Evolutionary conservation across 2,113 vertebrate genomes (phyloP), one percentile per base, ranked within the genome.

Genomic region (Nibea albiflora): DNA sequence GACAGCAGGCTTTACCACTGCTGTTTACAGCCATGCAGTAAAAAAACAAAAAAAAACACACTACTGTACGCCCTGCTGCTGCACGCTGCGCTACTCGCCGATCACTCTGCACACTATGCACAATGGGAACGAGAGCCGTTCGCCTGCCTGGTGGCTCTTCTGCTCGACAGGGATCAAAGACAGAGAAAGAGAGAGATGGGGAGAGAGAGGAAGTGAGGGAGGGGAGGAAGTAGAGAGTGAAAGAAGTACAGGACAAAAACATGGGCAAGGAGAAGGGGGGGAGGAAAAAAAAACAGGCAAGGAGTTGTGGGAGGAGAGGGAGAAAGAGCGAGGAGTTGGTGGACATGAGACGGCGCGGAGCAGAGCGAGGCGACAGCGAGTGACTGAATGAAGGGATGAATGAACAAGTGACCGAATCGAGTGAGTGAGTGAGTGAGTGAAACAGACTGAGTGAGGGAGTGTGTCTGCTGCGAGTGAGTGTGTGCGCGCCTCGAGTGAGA

Each of bases 21-120:
- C 80, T 90, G 88, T 91, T 93, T 93, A 89, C 84, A 88, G 85
- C 73, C 80, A 80, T 91, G 89, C 86, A 80, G 92, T 87, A 89
- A 84, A 89, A 88, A 39, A 28, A 28, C 3, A 28, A 28, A 28
- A 39, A 28, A 28, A 28, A 3, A 28, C 2, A 28, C 28, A 77
- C 83, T 28, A 52, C 75, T 65, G 78, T 73, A 74, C 26, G 24
- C 62, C 74, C 75, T 77, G 77, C 87, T 88, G 81, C 78, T 84
- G 89, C 83, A 80, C 62, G 82, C 89, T 89, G 90, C 73, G 76
- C 90, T 88, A 26, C 76, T 85, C 46, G 62, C 87, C 61, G 85
- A 87, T 90, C 89, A 86, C 88, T 85, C 82, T 88, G 85, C 85
- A 87, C 84, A 80, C 89, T 84, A 61, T 79, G 89, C 79, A 90